A percentile compares a stretch with the other conserved stretches of the same genome.
phyloP scores from a whole-genome alignment of 2,797 vertebrate genomes.

The Xiphophorus birchmanni region DNA sequence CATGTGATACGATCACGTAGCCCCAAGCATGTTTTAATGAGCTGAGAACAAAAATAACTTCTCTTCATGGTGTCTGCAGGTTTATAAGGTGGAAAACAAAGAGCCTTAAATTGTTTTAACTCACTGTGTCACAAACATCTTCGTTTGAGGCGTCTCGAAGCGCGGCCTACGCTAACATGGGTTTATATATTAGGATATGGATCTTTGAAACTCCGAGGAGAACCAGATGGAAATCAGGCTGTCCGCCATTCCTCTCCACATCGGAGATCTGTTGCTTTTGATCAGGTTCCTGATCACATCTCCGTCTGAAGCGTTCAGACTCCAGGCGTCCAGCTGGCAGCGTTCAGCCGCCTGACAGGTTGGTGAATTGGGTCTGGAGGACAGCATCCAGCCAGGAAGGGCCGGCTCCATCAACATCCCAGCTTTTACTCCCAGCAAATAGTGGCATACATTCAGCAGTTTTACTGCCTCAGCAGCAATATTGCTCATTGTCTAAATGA shows the following conservation, averaged over 20 bases:
- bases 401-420: slow-evolving; percentile 21
- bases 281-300: slow-evolving; percentile 66
- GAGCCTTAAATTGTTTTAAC: slow-evolving; percentile 35
- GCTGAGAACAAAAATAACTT: slow-evolving; percentile 71
- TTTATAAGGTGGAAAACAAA: slow-evolving; percentile 56
- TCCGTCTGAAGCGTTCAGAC: slow-evolving; percentile 49
- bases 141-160: slow-evolving; percentile 28
- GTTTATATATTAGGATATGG: slow-evolving; percentile 9
- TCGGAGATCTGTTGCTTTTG: slow-evolving; percentile 54
- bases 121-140: slow-evolving; percentile 18
- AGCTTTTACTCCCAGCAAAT: slow-evolving; percentile 46
- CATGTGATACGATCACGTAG: slow-evolving; percentile 68
- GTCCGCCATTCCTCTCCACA: slow-evolving; percentile 40
- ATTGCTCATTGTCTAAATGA: slow-evolving; percentile 44
- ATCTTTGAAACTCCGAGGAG: slow-evolving; percentile 17
- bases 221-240: slow-evolving; percentile 48
- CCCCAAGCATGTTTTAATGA: slow-evolving; percentile 75
- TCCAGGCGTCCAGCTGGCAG: slow-evolving; percentile 31
- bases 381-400: slow-evolving; percentile 41
- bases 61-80: slow-evolving; percentile 50
- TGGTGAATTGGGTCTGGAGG: slow-evolving; percentile 45
- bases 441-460: slow-evolving; percentile 29
- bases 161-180: slow-evolving; percentile 11
- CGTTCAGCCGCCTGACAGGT: slow-evolving; percentile 55
- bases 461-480: slow-evolving; percentile 39